A percentile compares a stretch with the other conserved stretches of the same genome.
Evolutionary conservation across 1,140 invertebrate species (phyloP).

Genomic region (Mycetomoellerius zeteki): DNA sequence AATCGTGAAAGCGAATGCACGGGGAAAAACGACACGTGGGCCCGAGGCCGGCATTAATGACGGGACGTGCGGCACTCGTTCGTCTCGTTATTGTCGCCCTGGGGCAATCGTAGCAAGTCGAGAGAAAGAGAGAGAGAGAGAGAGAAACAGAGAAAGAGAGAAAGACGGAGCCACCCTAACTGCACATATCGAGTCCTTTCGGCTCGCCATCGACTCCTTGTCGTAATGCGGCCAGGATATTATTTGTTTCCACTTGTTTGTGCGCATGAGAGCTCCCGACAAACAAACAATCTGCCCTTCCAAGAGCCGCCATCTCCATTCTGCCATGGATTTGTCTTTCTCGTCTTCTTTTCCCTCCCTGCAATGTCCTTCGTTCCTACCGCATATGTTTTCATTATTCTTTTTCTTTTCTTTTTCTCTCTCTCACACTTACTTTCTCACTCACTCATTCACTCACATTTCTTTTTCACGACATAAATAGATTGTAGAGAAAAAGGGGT

Average conservation of each 20-base stretch:
- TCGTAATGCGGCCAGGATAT: conserved; percentile 84
- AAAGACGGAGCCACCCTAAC: conserved; percentile 53
- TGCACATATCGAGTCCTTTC: conserved; percentile 56
- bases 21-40: conserved; percentile 69
- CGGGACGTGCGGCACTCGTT: conserved; percentile 81
- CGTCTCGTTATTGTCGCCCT: conserved; percentile 84
- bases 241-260: conserved; percentile 86
- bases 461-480: conserved; percentile 65
- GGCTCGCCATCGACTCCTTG: conserved; percentile 63
- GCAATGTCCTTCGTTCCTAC: background rate
- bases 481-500: conserved; percentile 53
- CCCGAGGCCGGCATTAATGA: conserved; percentile 85
- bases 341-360: conserved; percentile 24
- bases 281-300: conserved; percentile 82
- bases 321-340: background rate
- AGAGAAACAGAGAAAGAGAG: conserved; percentile 43
- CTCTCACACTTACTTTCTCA: background rate
- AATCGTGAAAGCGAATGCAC: conserved; percentile 41
- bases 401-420: conserved; percentile 11
- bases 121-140: conserved; percentile 7
- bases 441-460: conserved; percentile 2
- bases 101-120: conserved; percentile 72
- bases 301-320: conserved; percentile 47
- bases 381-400: conserved; percentile 27
- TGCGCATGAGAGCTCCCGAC: conserved; percentile 81